These are phyloP conservation scores for Procambarus clarkii DNA, from an alignment of 1,140 invertebrate species.

Conservation along the genomic window DNA sequence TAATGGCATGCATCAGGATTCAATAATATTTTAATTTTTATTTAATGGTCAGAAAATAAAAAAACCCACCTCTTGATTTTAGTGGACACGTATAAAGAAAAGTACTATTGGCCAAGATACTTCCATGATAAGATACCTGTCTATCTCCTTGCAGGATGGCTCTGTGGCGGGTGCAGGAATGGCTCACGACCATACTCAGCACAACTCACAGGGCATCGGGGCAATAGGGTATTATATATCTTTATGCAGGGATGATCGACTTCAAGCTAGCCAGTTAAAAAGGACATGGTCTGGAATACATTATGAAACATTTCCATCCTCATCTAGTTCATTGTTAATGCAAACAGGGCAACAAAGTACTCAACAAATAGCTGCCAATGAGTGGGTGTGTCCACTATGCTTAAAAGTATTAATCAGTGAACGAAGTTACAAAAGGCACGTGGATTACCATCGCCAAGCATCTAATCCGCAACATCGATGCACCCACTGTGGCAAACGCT, in stretches of 20 bases:
- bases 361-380: background rate
- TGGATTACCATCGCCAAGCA: slow-evolving; percentile 62
- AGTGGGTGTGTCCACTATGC: slow-evolving; percentile 47
- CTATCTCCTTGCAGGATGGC: slow-evolving; percentile 58
- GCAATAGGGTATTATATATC: slow-evolving; percentile 33
- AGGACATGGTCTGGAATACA: slow-evolving; percentile 33
- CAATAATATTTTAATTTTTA: background rate
- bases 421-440: slow-evolving; percentile 48
- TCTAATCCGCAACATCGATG: slow-evolving; percentile 60
- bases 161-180: slow-evolving; percentile 48
- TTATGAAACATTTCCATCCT: background rate
- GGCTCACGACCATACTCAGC: slow-evolving; percentile 36
- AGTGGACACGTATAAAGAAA: background rate
- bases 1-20: background rate
- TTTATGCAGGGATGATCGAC: slow-evolving; percentile 47
- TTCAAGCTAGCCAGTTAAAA: slow-evolving; percentile 13
- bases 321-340: slow-evolving; percentile 14
- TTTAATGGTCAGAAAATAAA: background rate
- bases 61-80: background rate
- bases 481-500: slow-evolving; percentile 56
- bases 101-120: slow-evolving; percentile 19
- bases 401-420: slow-evolving; percentile 44
- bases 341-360: slow-evolving; percentile 1
- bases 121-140: slow-evolving; percentile 39
- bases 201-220: slow-evolving; percentile 14